phyloP scores from a whole-genome alignment of 2,113 vertebrate species.

The Eudyptes chrysolophus region DNA sequence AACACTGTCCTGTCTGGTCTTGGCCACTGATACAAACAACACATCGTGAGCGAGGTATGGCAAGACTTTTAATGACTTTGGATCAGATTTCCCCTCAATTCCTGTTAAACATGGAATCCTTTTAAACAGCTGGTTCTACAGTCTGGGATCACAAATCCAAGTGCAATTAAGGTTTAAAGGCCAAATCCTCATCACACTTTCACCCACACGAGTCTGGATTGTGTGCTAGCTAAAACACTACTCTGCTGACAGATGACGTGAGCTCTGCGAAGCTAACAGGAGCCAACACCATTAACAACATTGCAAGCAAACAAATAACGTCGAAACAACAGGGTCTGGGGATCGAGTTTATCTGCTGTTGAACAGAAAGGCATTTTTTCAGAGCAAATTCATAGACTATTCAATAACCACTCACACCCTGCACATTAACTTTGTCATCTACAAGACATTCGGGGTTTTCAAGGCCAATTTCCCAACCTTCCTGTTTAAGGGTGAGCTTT shows the following conservation, averaged over 20 bases:
- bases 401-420: not conserved
- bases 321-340: not conserved
- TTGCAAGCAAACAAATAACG: not conserved
- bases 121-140: not conserved
- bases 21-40: not conserved
- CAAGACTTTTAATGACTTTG: not conserved
- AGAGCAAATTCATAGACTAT: not conserved
- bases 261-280: accelerated
- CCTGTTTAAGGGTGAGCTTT: not conserved
- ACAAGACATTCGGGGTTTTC: not conserved
- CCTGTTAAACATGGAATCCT: not conserved
- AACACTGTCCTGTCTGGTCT: not conserved
- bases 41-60: not conserved
- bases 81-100: not conserved
- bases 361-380: not conserved
- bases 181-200: not conserved
- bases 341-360: not conserved
- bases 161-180: not conserved
- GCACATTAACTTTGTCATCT: not conserved
- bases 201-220: not conserved
- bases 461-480: not conserved
- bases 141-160: not conserved
- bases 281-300: not conserved
- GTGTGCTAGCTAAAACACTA: not conserved
- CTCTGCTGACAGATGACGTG: accelerated